Conservation (phyloP, 2,797 vertebrate species). For the Psittacula derbiana region DNA sequence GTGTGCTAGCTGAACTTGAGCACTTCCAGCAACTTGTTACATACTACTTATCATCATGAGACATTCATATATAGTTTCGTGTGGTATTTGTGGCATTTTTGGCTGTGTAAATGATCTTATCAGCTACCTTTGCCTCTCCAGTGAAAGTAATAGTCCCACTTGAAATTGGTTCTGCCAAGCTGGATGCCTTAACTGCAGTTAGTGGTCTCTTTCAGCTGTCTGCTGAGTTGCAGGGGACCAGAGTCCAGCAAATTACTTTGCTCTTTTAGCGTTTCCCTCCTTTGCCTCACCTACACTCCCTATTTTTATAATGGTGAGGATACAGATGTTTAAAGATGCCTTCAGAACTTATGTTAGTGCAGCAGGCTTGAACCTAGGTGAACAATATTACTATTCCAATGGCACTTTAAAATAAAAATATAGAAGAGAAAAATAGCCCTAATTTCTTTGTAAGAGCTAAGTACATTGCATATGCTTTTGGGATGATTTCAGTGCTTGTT, state of each 20-base stretch:
- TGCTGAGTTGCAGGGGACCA: neutral
- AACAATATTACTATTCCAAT: neutral
- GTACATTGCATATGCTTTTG: neutral
- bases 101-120: neutral
- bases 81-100: neutral
- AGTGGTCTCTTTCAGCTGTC: neutral
- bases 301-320: neutral
- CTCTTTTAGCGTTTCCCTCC: neutral
- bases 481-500: neutral
- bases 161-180: neutral
- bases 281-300: neutral
- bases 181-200: neutral
- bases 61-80: neutral
- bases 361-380: neutral
- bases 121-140: neutral
- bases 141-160: neutral
- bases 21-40: neutral
- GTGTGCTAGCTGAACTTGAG: neutral
- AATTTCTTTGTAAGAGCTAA: neutral
- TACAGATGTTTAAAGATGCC: neutral
- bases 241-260: neutral
- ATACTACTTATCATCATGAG: neutral
- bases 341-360: neutral
- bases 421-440: accelerated
- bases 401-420: neutral